phyloP scores from a whole-genome alignment of 2,888 invertebrate species.

The Lordiphosa fenestrarum region DNA sequence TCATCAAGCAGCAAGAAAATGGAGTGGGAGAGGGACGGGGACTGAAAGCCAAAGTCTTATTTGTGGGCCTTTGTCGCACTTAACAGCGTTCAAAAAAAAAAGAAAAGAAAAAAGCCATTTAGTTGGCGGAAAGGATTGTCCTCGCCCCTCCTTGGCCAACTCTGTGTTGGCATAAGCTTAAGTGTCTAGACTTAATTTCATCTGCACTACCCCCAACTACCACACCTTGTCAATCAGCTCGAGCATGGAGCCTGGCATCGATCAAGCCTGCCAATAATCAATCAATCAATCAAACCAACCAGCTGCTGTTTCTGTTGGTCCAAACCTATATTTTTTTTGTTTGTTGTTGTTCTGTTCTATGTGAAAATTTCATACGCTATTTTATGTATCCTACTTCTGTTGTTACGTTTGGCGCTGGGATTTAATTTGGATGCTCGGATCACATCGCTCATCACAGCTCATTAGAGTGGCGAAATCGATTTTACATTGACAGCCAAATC shows the following conservation, averaged over 20 bases:
- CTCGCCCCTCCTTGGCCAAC: background rate
- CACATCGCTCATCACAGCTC: conserved; percentile 31
- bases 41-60: conserved; percentile 36
- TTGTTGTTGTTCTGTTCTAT: conserved; percentile 11
- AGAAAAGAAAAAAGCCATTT: conserved; percentile 31
- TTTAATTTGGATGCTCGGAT: conserved; percentile 19
- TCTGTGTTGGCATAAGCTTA: conserved; percentile 16
- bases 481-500: too few species aligned
- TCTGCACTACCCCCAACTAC: background rate
- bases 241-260: conserved; percentile 34
- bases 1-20: conserved; percentile 5
- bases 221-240: conserved; percentile 43
- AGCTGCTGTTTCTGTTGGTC: conserved; percentile 13
- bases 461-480: conserved; percentile 21
- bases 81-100: conserved; percentile 28
- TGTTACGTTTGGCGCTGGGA: conserved; percentile 9
- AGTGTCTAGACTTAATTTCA: conserved; percentile 27
- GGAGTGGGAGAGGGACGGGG: background rate
- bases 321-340: conserved; percentile 2
- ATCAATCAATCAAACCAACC: conserved; percentile 43
- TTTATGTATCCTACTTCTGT: conserved; percentile 2
- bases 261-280: conserved; percentile 52
- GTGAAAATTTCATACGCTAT: background rate
- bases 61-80: conserved; percentile 30
- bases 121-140: conserved; percentile 5